Base-by-base conservation (phyloP, 2,113 vertebrate species). In the Pleuronectes platessa region DNA sequence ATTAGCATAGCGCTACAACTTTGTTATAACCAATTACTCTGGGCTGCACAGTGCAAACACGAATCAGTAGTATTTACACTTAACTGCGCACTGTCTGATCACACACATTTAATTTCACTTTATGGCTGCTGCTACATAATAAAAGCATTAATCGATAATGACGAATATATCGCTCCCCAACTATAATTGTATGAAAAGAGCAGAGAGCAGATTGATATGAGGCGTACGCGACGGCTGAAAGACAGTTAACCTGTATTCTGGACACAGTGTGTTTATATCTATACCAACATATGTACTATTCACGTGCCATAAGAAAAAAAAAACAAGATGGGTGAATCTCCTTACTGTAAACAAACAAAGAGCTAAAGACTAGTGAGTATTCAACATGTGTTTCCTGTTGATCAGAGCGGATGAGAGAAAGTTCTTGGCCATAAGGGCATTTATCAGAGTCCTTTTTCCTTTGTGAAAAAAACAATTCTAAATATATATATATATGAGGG, bases 301-400 rank as follows among this genome's bases (percentile, higher is more conserved):
- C 84, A 90, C 53, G 90, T 94, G 90, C 92, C 94, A 94, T 94
- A 89, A 24, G 24, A 24, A 85, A 90, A 87, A 77, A 76, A 87
- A 75, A 76, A 86, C 66, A 78, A 89, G 69, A 80, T 73, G 84
- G 89, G 84, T 86, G 78, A 88, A 82, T 79, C 76, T 76, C 83
- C 76, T 84, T 74, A 71, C 74, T 86, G 83, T 89, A 83, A 89
- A 85, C 76, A 88, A 87, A 91, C 81, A 83, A 92, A 89, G 92
- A 90, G 85, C 89, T 86, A 81, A 85, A 51, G 51, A 61, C 71
- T 88, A 79, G 27, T 54, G 27, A 68, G 73, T 78, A 67, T 71
- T 84, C 56, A 54, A 83, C 62, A 72, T 49, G 51, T 49, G 49
- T 82, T 81, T 81, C 64, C 68, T 86, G 86, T 86, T 81, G 71